Evolutionary conservation across 2,113 vertebrate species (phyloP), one percentile per base, ranked within the genome.

Genomic region (Xerus inauris): DNA sequence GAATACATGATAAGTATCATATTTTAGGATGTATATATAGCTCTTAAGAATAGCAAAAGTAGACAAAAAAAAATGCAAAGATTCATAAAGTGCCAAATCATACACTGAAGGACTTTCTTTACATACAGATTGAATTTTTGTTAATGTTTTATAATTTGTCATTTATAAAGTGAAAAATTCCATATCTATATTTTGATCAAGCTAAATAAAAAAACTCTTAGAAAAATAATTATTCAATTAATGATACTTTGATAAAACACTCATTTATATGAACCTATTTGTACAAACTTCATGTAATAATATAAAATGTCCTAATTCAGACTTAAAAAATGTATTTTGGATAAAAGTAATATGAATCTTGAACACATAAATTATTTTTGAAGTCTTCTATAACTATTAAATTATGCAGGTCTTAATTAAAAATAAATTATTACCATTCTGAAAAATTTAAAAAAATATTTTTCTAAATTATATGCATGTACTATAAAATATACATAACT

Each of bases 371-470:
- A 72, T 75, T 87, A 77, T 6, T 59, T 90, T 90, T 71, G 1
- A 42, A 91, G 38, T 0, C 6, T 83, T 95, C 28, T 90, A 65
- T 95, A 62, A 13, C n/a, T 64, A 81, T 83, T 83, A 94, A 94
- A 65, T 87, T 93, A 91, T 83, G 76, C 51, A 89, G 20, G 16
- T 94, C 95, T 90, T 65, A 88, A 94, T 97, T 95, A 85, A 94
- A 82, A 94, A 81, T 71, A 67, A 26, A 83, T 89, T 72, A 87
- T 16, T 62, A 54, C 5, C 32, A 86, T 72, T 57, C 3, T 42
- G 35, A 75, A 88, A 67, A 67, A 7, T 2, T 0, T 0, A 82
- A 85, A n/a, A 76, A 67, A 0, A 0, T 62, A 0, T 69, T 93
- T 95, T 35, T 4, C 22, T 80, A n/a, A 64, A 45, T 90, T 62